These are phyloP conservation scores for Tympanuchus pallidicinctus DNA, from an alignment of 2,113 vertebrate species.

Conservation along the genomic window DNA sequence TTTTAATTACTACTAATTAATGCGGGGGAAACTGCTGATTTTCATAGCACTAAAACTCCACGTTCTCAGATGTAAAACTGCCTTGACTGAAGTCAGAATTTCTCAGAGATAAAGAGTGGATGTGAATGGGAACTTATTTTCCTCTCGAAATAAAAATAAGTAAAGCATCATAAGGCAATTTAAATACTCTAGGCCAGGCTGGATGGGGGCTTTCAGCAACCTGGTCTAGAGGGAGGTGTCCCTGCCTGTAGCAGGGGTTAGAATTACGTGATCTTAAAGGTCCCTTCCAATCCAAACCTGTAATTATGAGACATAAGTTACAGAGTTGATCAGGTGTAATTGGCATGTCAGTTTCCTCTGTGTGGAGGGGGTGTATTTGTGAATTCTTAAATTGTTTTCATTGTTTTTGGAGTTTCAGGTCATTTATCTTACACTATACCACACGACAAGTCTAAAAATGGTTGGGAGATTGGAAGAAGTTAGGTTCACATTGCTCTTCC, in stretches of 20 bases:
- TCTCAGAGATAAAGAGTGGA: not conserved
- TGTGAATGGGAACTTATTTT: not conserved
- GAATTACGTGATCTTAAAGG: too few species aligned
- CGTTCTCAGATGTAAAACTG: not conserved
- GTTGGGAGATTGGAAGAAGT: constrained; percentile 30
- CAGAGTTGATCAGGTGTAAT: not conserved
- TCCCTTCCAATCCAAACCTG: too few species aligned
- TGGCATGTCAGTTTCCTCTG: not conserved
- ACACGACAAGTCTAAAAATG: not conserved
- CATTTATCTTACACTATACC: constrained; percentile 20
- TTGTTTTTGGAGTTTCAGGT: constrained; percentile 14
- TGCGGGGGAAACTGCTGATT: not conserved
- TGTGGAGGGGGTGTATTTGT: not conserved
- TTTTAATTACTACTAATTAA: not conserved
- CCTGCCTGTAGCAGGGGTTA: too few species aligned
- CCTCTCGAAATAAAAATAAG: not conserved
- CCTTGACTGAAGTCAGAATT: not conserved
- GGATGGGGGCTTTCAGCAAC: too few species aligned
- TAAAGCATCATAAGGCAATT: not conserved
- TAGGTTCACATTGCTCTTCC: constrained; percentile 9
- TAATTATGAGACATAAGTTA: not conserved
- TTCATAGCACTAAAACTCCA: not conserved
- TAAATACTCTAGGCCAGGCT: not conserved
- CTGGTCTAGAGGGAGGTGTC: too few species aligned
- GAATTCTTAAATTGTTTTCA: constrained; percentile 19